A percentile compares a stretch with the other conserved stretches of the same genome.
Conservation (phyloP, 92 coral and sea anemone species). For the Paragorgia papillata region DNA sequence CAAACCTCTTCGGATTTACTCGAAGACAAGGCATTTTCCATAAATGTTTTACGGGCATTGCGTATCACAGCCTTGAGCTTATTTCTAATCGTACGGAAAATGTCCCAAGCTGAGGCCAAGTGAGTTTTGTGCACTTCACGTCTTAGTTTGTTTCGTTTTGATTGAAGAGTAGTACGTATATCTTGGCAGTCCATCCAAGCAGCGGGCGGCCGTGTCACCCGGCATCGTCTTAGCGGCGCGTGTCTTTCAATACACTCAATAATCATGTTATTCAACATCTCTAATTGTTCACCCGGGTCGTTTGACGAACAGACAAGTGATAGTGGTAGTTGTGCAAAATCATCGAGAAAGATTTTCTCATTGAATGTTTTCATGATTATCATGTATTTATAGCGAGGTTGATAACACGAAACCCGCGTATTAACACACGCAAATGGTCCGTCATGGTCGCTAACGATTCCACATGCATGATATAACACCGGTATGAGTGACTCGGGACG, state of each 20-base stretch:
- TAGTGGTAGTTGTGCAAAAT: constrained; percentile 40
- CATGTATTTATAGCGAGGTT: constrained; percentile 39
- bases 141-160: constrained; percentile 27
- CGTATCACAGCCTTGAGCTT: constrained; percentile 32
- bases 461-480: constrained; percentile 46
- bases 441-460: constrained; percentile 52
- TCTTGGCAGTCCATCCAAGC: constrained; percentile 48
- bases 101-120: constrained; percentile 18
- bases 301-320: constrained; percentile 40
- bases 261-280: constrained; percentile 26
- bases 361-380: constrained; percentile 30
- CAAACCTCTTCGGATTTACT: constrained; percentile 33
- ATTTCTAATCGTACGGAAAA: constrained; percentile 37
- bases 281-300: constrained; percentile 47
- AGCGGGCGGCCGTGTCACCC: constrained; percentile 48
- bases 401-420: constrained; percentile 15
- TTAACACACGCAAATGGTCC: constrained; percentile 51
- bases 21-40: constrained; percentile 11
- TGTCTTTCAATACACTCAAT: constrained; percentile 44
- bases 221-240: constrained; percentile 34
- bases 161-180: constrained; percentile 39
- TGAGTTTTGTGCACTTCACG: constrained; percentile 33
- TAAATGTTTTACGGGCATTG: neutral
- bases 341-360: constrained; percentile 34
- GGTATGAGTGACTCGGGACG: constrained; percentile 30